Percentiles rank a stretch among this genome's conserved stretches.
Evolutionary conservation across 2,113 vertebrate species (phyloP).

Genomic region (Chloropsis hardwickii): DNA sequence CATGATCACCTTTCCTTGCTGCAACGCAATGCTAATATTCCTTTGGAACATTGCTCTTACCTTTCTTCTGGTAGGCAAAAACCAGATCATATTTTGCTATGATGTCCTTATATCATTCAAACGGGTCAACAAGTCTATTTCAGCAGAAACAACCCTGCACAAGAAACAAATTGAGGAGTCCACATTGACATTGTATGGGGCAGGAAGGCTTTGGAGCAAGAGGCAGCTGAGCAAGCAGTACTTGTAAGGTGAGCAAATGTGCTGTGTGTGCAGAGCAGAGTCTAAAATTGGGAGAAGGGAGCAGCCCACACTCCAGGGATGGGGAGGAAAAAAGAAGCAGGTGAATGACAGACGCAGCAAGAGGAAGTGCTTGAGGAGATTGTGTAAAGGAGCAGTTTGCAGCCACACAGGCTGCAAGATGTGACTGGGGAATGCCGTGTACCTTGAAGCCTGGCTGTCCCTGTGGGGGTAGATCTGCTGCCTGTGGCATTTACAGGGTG

Average conservation of each 20-base stretch:
- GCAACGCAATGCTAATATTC: not conserved
- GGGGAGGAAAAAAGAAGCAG: not conserved
- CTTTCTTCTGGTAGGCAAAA: not conserved
- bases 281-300: not conserved
- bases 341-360: not conserved
- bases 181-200: not conserved
- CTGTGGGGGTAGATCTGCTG: not conserved
- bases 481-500: not conserved
- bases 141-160: not conserved
- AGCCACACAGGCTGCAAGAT: not conserved
- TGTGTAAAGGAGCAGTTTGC: not conserved
- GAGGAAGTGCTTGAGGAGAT: constrained; percentile 10
- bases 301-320: not conserved
- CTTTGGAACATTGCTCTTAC: not conserved
- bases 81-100: not conserved
- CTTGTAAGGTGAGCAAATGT: not conserved
- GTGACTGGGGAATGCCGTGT: not conserved
- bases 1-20: not conserved
- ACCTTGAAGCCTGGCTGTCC: not conserved
- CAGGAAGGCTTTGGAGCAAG: not conserved
- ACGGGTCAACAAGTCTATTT: not conserved
- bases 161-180: not conserved
- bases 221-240: not conserved
- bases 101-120: not conserved
- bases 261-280: not conserved